Conservation (phyloP, 2,888 invertebrate genomes). For the Coronaproctus castanopsis region DNA sequence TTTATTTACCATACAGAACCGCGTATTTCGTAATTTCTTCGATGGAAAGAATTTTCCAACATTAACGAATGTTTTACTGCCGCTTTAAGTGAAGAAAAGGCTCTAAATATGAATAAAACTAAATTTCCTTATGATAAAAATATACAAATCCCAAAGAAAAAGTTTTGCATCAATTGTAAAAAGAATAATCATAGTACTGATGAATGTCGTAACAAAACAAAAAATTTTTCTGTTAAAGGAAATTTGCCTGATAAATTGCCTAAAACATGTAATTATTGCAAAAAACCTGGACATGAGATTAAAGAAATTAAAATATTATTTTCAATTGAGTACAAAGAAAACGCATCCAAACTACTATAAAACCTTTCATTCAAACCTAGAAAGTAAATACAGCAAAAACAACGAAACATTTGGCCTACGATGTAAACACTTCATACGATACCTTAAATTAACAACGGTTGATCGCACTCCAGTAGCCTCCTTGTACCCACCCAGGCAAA, state of each 20-base stretch:
- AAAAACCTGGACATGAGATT: constrained; percentile 3
- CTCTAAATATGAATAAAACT: not conserved
- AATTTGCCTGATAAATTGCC: not conserved
- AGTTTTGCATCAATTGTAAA: not conserved
- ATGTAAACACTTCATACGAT: too few species aligned
- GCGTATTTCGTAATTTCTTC: not conserved
- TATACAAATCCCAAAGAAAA: not conserved
- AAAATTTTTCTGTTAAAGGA: not conserved
- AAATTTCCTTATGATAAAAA: not conserved
- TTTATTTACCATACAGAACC: not conserved
- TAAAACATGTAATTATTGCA: constrained; percentile 1
- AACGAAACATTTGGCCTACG: too few species aligned
- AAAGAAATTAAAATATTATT: too few species aligned
- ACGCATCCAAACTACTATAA: too few species aligned
- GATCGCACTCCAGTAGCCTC: too few species aligned
- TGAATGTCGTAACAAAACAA: not conserved
- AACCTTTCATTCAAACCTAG: too few species aligned
- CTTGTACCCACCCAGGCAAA: too few species aligned
- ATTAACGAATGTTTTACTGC: not conserved
- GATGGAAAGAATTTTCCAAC: not conserved
- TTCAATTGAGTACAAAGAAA: too few species aligned
- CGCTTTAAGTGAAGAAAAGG: not conserved
- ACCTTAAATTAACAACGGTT: too few species aligned
- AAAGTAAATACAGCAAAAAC: too few species aligned
- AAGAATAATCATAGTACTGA: not conserved